These are phyloP conservation scores for Fabriciana adippe DNA, from an alignment of 2,888 invertebrate genomes.

Conservation along the genomic window DNA sequence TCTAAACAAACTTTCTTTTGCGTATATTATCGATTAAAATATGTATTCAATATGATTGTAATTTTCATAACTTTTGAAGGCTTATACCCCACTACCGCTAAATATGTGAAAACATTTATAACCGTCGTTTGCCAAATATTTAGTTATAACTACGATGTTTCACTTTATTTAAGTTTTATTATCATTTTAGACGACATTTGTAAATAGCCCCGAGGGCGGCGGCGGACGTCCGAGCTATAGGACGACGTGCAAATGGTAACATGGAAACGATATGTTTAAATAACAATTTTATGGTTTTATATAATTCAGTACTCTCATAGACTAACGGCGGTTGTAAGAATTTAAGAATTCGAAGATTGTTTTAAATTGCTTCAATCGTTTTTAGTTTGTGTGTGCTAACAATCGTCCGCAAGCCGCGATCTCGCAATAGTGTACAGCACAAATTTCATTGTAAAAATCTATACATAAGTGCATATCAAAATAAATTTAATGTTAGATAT, in stretches of 20 bases:
- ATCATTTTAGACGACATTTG: constrained; percentile 60
- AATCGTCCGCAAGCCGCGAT: constrained; percentile 29
- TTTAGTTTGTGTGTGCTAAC: neutral
- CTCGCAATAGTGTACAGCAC: constrained; percentile 72
- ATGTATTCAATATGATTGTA: neutral
- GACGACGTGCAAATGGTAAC: constrained; percentile 8
- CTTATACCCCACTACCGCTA: constrained; percentile 32
- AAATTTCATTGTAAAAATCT: constrained; percentile 74
- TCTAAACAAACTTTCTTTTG: neutral
- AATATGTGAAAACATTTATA: constrained; percentile 26
- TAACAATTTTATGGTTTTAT: too few species aligned
- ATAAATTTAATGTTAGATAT: constrained; percentile 75
- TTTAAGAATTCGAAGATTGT: too few species aligned
- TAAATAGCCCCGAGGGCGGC: constrained; percentile 61
- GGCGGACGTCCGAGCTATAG: constrained; percentile 54
- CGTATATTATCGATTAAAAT: neutral
- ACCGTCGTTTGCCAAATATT: constrained; percentile 73
- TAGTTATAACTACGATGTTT: constrained; percentile 58
- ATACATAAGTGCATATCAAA: constrained; percentile 79
- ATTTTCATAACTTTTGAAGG: neutral
- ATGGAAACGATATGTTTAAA: too few species aligned
- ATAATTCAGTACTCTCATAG: too few species aligned
- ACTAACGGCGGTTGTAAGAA: too few species aligned
- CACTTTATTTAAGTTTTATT: constrained; percentile 59
- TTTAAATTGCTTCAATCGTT: neutral